These are phyloP conservation scores for Cephus pygmeus DNA, from an alignment of 2,888 invertebrate genomes.

Conservation along the genomic window DNA sequence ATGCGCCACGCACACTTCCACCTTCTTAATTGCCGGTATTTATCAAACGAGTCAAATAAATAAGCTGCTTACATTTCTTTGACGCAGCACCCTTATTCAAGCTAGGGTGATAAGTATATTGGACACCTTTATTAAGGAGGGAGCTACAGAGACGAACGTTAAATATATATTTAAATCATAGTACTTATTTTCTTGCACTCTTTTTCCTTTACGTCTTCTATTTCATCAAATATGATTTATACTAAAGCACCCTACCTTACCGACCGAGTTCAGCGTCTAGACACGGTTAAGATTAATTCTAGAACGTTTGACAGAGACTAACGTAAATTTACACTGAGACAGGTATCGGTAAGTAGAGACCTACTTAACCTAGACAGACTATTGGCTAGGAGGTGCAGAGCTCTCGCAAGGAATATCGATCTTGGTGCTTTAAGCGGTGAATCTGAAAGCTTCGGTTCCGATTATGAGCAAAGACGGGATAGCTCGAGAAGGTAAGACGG, in stretches of 20 bases:
- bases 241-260: neutral
- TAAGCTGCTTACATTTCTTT: constrained; percentile 58
- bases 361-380: neutral
- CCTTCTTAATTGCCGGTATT: constrained; percentile 57
- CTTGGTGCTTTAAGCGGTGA: constrained; percentile 13
- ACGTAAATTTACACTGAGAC: neutral
- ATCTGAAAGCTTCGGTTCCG: constrained; percentile 17
- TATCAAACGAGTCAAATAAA: constrained; percentile 59
- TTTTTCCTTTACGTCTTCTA: neutral
- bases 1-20: constrained; percentile 18
- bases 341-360: neutral
- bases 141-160: neutral
- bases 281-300: neutral
- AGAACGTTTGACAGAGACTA: neutral
- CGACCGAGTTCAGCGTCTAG: neutral
- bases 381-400: neutral
- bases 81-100: constrained; percentile 48
- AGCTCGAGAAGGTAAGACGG: constrained; percentile 1
- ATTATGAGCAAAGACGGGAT: constrained; percentile 5
- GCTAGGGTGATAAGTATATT: constrained; percentile 50
- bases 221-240: neutral
- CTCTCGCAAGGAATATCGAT: neutral
- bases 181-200: neutral
- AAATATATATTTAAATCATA: neutral
- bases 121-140: constrained; percentile 9